These are phyloP conservation scores for Hymenochirus boettgeri DNA, from an alignment of 2,113 vertebrate species.

Conservation along the genomic window DNA sequence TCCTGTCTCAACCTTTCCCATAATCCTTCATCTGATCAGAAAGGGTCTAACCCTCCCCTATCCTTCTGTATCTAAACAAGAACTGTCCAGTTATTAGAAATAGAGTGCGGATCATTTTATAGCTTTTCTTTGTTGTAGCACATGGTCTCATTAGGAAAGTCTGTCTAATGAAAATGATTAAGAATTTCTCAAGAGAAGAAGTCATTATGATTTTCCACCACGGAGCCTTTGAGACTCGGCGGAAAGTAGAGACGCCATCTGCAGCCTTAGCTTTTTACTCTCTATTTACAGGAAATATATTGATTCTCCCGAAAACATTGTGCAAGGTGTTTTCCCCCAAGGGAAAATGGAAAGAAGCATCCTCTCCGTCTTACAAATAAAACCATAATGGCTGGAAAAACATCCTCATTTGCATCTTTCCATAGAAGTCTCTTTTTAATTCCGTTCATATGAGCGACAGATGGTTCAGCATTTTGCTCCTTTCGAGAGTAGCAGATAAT, in stretches of 20 bases:
- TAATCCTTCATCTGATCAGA: too few species aligned
- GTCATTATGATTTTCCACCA: conserved; percentile 12
- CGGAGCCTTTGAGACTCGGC: neutral
- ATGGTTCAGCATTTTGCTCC: conserved; percentile 21
- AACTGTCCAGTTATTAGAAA: conserved; percentile 9
- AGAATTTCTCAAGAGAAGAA: conserved; percentile 14
- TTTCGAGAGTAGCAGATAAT: conserved; percentile 17
- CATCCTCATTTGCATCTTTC: conserved; percentile 10
- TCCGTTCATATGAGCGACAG: conserved; percentile 11
- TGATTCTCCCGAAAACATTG: conserved; percentile 1
- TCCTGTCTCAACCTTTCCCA: too few species aligned
- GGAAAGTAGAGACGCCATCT: neutral
- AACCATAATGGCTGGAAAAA: conserved; percentile 21
- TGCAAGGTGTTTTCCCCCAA: neutral
- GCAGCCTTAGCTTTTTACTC: conserved; percentile 10
- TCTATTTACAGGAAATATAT: conserved; percentile 7
- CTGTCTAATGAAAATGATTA: conserved; percentile 27
- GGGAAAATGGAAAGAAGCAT: neutral
- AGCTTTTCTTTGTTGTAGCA: conserved; percentile 9
- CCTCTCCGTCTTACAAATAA: neutral
- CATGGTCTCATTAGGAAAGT: conserved; percentile 15
- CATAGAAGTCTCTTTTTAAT: neutral
- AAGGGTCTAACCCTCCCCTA: too few species aligned
- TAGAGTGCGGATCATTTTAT: conserved; percentile 10
- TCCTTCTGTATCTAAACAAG: neutral